Conservation (phyloP, 2,888 invertebrate species). For the Lithophane socia region DNA sequence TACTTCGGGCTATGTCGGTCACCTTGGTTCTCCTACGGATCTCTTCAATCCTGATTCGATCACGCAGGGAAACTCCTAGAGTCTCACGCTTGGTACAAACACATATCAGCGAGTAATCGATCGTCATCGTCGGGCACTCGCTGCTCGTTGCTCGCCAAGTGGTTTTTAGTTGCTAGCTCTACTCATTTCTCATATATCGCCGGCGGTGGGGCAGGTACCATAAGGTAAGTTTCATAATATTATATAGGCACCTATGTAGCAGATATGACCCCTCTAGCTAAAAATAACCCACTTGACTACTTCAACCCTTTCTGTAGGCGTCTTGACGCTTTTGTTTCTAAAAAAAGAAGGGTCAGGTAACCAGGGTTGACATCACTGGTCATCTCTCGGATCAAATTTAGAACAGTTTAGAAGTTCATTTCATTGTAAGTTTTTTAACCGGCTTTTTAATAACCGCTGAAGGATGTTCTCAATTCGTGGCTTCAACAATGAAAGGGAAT, state of each 20-base stretch:
- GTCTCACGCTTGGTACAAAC: too few species aligned
- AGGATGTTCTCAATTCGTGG: neutral
- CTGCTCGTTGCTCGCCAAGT: neutral
- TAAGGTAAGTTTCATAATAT: neutral
- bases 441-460: neutral
- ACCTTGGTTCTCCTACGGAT: too few species aligned
- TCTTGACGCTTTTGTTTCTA: conserved; percentile 46
- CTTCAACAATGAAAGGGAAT: neutral
- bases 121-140: neutral
- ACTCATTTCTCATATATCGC: neutral
- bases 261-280: conserved; percentile 2
- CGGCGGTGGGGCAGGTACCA: neutral
- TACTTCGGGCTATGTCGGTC: too few species aligned
- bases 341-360: conserved; percentile 38
- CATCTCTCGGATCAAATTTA: neutral
- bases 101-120: neutral
- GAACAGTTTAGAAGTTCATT: neutral
- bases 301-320: conserved; percentile 32
- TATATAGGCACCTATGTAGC: neutral
- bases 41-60: too few species aligned
- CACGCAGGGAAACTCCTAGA: too few species aligned
- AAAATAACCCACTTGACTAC: conserved; percentile 37
- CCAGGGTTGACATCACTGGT: conserved; percentile 40
- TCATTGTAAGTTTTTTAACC: conserved; percentile 1
- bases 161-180: neutral